Evolutionary conservation across 2,888 invertebrate genomes (phyloP).

Genomic region (Troglohyphantes excavatus): DNA sequence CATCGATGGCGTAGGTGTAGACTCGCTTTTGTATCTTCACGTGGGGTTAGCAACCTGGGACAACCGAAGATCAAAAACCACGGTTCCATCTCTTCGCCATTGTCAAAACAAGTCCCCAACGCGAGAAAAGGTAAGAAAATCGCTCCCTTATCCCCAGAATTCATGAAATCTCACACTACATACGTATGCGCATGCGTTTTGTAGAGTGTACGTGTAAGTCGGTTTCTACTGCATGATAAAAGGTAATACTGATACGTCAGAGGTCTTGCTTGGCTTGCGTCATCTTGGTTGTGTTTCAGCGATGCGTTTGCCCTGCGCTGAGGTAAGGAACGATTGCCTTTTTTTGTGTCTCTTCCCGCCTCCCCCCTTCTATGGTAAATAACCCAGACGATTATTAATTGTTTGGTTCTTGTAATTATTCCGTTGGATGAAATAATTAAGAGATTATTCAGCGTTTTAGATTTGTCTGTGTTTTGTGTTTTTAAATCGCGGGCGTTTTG

Average conservation of each 20-base stretch:
- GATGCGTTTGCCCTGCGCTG: conserved; percentile 74
- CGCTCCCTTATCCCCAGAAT: too few species aligned
- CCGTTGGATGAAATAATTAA: neutral
- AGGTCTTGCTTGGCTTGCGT: conserved; percentile 72
- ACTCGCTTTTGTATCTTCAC: conserved; percentile 31
- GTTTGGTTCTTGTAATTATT: neutral
- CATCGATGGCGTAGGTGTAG: conserved; percentile 22
- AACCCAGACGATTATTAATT: neutral
- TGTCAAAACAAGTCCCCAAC: conserved; percentile 1
- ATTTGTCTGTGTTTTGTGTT: conserved; percentile 10
- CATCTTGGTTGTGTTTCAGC: conserved; percentile 63
- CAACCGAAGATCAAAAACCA: neutral
- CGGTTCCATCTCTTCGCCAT: neutral
- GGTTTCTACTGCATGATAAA: conserved; percentile 52
- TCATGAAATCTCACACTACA: neutral
- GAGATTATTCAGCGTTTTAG: neutral
- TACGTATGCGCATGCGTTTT: conserved; percentile 58
- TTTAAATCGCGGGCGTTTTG: conserved; percentile 38
- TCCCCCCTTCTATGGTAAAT: neutral
- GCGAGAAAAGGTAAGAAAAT: neutral
- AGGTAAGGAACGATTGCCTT: conserved; percentile 53
- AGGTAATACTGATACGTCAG: conserved; percentile 67
- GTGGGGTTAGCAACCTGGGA: conserved; percentile 49
- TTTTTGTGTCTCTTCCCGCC: conserved; percentile 13
- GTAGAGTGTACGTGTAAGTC: conserved; percentile 57